Evolutionary conservation across 2,888 invertebrate genomes (phyloP).

Genomic region (Steinernema scapterisci): DNA sequence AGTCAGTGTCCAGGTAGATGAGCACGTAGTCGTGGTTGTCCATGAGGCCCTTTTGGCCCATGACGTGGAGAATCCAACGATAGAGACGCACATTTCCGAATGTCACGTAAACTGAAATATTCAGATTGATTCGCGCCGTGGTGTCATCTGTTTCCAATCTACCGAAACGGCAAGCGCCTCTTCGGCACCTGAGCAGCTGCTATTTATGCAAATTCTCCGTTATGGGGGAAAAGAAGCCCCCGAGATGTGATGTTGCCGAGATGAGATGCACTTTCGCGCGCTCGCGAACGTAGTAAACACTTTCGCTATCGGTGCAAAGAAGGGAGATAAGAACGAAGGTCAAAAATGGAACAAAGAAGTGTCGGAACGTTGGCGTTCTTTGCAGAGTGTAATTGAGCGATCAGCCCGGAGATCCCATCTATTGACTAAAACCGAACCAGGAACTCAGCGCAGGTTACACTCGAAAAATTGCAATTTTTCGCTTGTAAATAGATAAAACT

Average conservation of each 20-base stretch:
- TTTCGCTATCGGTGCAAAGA: not conserved
- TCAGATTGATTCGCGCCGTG: too few relatives aligned
- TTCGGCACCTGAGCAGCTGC: too few relatives aligned
- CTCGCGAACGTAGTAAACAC: not conserved
- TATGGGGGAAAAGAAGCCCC: too few relatives aligned
- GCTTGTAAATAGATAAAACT: not conserved
- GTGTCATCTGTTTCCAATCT: too few relatives aligned
- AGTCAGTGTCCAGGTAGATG: conserved; percentile 85
- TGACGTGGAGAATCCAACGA: conserved; percentile 81
- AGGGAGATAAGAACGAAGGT: not conserved
- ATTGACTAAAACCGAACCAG: too few relatives aligned
- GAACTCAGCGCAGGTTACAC: too few relatives aligned
- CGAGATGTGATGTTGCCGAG: too few relatives aligned
- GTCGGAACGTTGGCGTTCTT: not conserved
- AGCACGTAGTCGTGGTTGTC: conserved; percentile 83
- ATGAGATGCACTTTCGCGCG: too few relatives aligned
- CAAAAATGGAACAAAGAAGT: not conserved
- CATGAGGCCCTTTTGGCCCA: conserved; percentile 78
- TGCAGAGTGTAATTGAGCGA: not conserved
- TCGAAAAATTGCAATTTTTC: too few relatives aligned
- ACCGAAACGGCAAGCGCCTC: too few relatives aligned
- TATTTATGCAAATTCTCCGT: too few relatives aligned
- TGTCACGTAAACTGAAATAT: conserved; percentile 84
- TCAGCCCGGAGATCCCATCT: not conserved
- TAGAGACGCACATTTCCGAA: conserved; percentile 85